Percentiles rank a stretch among this genome's conserved stretches.
phyloP scores from a whole-genome alignment of 2,113 vertebrate genomes.

The Oxygymnocypris stewartii region DNA sequence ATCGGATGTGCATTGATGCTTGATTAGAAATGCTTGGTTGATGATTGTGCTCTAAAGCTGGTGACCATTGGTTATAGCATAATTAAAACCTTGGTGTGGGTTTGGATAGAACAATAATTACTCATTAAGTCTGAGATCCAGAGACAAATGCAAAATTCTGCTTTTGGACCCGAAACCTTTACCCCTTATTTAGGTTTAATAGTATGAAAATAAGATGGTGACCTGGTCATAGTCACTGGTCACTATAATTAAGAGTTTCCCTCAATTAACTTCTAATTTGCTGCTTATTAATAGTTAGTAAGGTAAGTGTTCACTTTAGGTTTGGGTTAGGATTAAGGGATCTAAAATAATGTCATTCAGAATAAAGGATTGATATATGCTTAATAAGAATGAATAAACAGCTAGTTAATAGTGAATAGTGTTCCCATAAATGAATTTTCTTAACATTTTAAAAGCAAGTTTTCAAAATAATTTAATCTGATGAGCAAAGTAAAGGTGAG shows the following conservation, averaged over 20 bases:
- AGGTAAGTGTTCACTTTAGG: not conserved
- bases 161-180: not conserved
- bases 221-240: not conserved
- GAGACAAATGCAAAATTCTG: not conserved
- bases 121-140: not conserved
- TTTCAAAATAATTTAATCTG: too few species aligned
- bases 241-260: not conserved
- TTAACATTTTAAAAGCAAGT: too few species aligned
- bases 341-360: not conserved
- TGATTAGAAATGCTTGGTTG: constrained; percentile 64
- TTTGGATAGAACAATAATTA: constrained; percentile 4
- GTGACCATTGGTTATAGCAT: constrained; percentile 60
- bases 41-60: constrained; percentile 64
- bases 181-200: not conserved
- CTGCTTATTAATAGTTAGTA: too few species aligned
- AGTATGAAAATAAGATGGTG: not conserved
- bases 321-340: not conserved
- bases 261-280: too few species aligned
- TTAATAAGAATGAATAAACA: too few species aligned
- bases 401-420: too few species aligned
- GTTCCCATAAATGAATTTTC: too few species aligned
- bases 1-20: constrained; percentile 59
- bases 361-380: not conserved
- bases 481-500: too few species aligned
- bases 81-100: constrained; percentile 61